A percentile compares a stretch with the other conserved stretches of the same genome.
phyloP scores from a whole-genome alignment of 2,113 vertebrate species.

The Apteryx owenii region DNA sequence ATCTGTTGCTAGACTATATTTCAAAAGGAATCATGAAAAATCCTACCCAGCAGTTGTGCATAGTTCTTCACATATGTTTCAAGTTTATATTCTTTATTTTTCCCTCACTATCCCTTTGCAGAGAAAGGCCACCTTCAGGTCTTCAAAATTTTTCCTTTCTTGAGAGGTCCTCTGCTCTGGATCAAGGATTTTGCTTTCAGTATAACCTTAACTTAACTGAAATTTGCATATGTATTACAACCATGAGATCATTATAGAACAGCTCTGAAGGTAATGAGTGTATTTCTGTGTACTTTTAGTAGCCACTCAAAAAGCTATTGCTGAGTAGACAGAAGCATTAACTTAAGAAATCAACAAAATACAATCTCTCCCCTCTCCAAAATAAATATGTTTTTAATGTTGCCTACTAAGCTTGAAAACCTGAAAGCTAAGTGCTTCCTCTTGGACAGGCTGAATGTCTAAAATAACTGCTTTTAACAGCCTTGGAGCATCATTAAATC shows the following conservation, averaged over 20 bases:
- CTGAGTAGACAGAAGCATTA: constrained; percentile 45
- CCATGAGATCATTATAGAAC: background rate
- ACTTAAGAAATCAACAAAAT: constrained; percentile 11
- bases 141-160: background rate
- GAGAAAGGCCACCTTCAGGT: background rate
- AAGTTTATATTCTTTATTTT: background rate
- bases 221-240: background rate
- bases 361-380: background rate
- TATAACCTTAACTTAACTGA: background rate
- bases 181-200: background rate
- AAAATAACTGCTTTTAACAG: constrained; percentile 52
- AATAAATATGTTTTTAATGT: constrained; percentile 45
- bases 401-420: constrained; percentile 49
- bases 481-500: constrained; percentile 34
- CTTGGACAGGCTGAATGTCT: background rate
- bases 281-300: background rate
- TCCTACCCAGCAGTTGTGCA: background rate
- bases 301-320: constrained; percentile 23
- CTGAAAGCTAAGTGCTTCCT: constrained; percentile 61
- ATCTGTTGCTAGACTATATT: constrained; percentile 3
- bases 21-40: background rate
- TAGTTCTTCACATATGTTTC: background rate
- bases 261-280: background rate
- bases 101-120: background rate
- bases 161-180: background rate